phyloP scores from a whole-genome alignment of 2,113 vertebrate genomes.

The Gasterosteus aculeatus region DNA sequence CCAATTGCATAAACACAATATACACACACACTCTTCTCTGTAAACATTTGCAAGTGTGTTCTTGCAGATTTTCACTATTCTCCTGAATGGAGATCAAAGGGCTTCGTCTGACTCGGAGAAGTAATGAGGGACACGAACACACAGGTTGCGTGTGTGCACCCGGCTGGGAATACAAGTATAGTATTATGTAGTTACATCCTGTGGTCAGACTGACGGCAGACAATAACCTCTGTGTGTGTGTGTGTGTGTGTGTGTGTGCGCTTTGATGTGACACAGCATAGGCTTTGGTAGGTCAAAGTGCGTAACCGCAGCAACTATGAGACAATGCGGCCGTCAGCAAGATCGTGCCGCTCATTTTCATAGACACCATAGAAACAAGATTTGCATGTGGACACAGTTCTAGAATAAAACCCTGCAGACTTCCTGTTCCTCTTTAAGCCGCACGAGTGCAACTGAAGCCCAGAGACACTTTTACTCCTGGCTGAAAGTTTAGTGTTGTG shows the following conservation, averaged over 20 bases:
- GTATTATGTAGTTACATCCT: slow-evolving; percentile 16
- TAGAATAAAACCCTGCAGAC: slow-evolving; percentile 16
- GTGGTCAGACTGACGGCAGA: slow-evolving; percentile 4
- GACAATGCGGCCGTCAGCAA: slow-evolving; percentile 19
- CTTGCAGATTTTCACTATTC: slow-evolving; percentile 39
- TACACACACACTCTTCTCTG: slow-evolving; percentile 5
- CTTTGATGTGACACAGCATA: slow-evolving; percentile 11
- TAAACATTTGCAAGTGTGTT: slow-evolving; percentile 1
- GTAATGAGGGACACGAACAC: neutral
- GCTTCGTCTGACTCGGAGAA: slow-evolving; percentile 17
- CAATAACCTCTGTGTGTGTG: neutral
- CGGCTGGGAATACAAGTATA: neutral
- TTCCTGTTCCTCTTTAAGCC: slow-evolving; percentile 69
- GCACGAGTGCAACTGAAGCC: neutral
- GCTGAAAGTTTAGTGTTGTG: neutral
- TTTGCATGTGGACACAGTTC: slow-evolving; percentile 68
- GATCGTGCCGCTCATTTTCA: slow-evolving; percentile 66
- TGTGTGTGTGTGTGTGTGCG: slow-evolving; percentile 1
- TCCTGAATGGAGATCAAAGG: slow-evolving; percentile 51
- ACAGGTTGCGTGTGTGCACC: neutral
- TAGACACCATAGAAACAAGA: slow-evolving; percentile 44
- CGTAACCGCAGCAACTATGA: slow-evolving; percentile 20
- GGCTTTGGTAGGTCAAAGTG: neutral
- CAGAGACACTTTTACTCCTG: neutral
- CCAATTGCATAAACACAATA: neutral